Evolutionary conservation across 2,113 vertebrate genomes (phyloP), one percentile per base, ranked within the genome.

Genomic region (Callithrix jacchus): DNA sequence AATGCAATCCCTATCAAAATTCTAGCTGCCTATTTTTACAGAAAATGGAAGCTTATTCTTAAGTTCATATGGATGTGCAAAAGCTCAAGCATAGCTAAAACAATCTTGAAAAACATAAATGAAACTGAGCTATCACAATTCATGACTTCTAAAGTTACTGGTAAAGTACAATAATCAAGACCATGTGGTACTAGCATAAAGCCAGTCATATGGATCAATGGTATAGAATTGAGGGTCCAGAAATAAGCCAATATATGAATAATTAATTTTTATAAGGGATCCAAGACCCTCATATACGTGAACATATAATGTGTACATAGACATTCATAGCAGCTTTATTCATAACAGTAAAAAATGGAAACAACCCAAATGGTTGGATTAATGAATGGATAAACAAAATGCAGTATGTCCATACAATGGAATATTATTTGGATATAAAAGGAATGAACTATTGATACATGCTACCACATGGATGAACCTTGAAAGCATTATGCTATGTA

Each of bases 81-180:
- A 47, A 89, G 64, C 81, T 30, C 9, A 52, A 76, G 6, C 52
- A 42, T 27, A 61, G n/a, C 35, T 56, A 87, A 66, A 74, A 81
- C n/a, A 84, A 40, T 71, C 27, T n/a, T 66, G 23, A 91, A 91
- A 93, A 90, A 74, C 14, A 80, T 52, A 8, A 37, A 56, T 54
- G 81, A 91, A 94, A 82, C 35, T 21, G 12, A 93, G 7, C 37
- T 42, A 94, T 54, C 25, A 74, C 20, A 94, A 94, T 82, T 94
- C 25, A 13, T 56, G 37, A 27, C 40, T 47, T 66, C 35, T 42
- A 93, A 95, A 77, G 27, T 87, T 77, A 83, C n/a, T 82, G 13
- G 18, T 81, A 80, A 92, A 45, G 25, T 94, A 89, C 73, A 85
- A 58, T 82, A 52, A 82, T 96, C 27, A 83, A 58, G 23, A 82